These are phyloP conservation scores for Acleris literana DNA, from an alignment of 2,888 invertebrate species.

Conservation along the genomic window DNA sequence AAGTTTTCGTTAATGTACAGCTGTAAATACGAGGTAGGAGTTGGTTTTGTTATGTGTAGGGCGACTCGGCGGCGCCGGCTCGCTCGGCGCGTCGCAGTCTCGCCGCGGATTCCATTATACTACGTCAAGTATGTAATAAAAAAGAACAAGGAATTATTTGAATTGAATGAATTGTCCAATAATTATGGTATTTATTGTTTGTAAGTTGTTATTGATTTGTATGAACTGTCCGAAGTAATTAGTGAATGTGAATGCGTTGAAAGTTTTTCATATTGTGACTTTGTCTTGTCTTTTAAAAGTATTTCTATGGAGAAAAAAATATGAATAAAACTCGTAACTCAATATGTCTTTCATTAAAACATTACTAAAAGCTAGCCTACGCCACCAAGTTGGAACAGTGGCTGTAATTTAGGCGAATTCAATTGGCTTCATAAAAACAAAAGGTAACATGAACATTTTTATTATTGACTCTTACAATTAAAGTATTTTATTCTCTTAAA, in stretches of 20 bases:
- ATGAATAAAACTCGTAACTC: conserved; percentile 75
- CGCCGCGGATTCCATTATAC: conserved; percentile 51
- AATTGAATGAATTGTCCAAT: conserved; percentile 78
- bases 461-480: no score
- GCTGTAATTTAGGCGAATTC: no score
- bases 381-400: no score
- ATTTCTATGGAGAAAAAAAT: conserved; percentile 79
- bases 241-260: conserved; percentile 72
- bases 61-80: conserved; percentile 13
- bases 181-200: conserved; percentile 77
- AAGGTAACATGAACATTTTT: no score
- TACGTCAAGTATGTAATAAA: conserved; percentile 55
- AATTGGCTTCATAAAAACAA: no score
- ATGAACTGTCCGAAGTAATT: conserved; percentile 73
- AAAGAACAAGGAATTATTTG: conserved; percentile 67
- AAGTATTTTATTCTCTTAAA: no score
- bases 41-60: conserved; percentile 56
- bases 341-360: conserved; percentile 58
- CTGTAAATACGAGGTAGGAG: conserved; percentile 75
- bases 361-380: no score
- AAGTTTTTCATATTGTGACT: conserved; percentile 80
- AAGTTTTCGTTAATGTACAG: conserved; percentile 81
- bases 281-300: conserved; percentile 81
- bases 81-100: conserved; percentile 9
- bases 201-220: conserved; percentile 79